Conservation (phyloP, 2,888 invertebrate species). For the Invenusta paracnida region DNA sequence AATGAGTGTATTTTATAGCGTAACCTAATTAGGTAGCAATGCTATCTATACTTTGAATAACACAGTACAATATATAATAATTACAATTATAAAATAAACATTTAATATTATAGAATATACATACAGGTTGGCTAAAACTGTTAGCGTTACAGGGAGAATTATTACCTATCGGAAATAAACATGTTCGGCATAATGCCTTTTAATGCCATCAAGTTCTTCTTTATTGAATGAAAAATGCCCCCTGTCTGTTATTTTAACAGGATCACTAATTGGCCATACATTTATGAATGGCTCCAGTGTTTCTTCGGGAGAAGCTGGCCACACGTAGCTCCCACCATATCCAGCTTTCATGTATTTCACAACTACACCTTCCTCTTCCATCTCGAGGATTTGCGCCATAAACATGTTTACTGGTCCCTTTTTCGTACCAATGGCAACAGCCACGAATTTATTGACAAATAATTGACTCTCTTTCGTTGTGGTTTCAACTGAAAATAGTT, state of each 20-base stretch:
- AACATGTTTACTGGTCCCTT: neutral
- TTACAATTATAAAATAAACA: constrained; percentile 1
- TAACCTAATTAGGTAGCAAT: neutral
- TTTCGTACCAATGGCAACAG: neutral
- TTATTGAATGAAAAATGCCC: constrained; percentile 26
- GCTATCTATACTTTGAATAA: neutral
- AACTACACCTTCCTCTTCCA: constrained; percentile 29
- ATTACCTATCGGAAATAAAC: constrained; percentile 23
- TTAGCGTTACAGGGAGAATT: constrained; percentile 10
- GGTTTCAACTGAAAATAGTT: neutral
- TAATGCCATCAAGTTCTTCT: constrained; percentile 25
- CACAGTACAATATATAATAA: neutral
- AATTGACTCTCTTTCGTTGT: neutral
- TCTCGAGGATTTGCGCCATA: constrained; percentile 2
- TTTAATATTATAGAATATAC: too few species aligned
- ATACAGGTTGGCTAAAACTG: too few species aligned
- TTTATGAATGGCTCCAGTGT: constrained; percentile 20
- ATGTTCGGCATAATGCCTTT: constrained; percentile 26
- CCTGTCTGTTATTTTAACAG: neutral
- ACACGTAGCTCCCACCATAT: constrained; percentile 20
- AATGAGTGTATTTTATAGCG: constrained; percentile 6
- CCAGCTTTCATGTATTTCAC: constrained; percentile 12
- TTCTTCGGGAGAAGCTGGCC: constrained; percentile 27
- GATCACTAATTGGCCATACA: constrained; percentile 27
- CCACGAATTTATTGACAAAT: neutral